Evolutionary conservation across 1,140 invertebrate genomes (phyloP).

Genomic region (Leucophenga varia): DNA sequence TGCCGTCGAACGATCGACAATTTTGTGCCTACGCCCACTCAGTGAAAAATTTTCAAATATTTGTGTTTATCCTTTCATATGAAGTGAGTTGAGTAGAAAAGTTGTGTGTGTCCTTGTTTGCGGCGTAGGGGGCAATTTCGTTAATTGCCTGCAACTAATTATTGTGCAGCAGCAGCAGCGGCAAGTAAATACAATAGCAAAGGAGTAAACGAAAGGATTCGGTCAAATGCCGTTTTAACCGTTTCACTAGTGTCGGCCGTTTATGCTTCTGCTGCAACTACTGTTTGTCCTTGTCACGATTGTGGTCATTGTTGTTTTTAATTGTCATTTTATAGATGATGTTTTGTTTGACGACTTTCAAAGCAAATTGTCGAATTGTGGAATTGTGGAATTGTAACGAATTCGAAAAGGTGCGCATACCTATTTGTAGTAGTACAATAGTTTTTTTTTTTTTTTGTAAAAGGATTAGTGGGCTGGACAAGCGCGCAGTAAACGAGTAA

Average conservation of each 20-base stretch:
- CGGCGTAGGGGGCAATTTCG: constrained; percentile 35
- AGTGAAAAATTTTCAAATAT: no score
- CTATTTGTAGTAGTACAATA: no score
- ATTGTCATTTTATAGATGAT: constrained; percentile 54
- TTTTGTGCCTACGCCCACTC: constrained; percentile 12
- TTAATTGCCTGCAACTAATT: constrained; percentile 53
- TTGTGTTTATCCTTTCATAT: neutral
- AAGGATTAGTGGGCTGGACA: no score
- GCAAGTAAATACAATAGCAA: constrained; percentile 14
- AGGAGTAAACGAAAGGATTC: constrained; percentile 40
- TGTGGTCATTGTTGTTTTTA: constrained; percentile 52
- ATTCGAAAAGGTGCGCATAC: no score
- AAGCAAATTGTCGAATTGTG: no score
- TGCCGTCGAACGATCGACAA: no score
- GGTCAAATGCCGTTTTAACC: no score
- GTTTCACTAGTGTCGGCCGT: no score
- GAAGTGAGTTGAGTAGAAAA: constrained; percentile 1
- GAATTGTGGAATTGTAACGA: no score
- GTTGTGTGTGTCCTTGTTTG: constrained; percentile 36
- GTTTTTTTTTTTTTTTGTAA: no score
- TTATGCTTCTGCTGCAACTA: no score
- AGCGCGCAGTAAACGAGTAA: no score
- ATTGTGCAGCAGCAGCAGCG: constrained; percentile 15
- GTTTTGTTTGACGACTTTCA: constrained; percentile 37
- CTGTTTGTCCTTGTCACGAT: constrained; percentile 49